Percentiles rank a stretch among this genome's conserved stretches.
Evolutionary conservation across 1,140 invertebrate species (phyloP).

Genomic region (Saxidomus purpurata): DNA sequence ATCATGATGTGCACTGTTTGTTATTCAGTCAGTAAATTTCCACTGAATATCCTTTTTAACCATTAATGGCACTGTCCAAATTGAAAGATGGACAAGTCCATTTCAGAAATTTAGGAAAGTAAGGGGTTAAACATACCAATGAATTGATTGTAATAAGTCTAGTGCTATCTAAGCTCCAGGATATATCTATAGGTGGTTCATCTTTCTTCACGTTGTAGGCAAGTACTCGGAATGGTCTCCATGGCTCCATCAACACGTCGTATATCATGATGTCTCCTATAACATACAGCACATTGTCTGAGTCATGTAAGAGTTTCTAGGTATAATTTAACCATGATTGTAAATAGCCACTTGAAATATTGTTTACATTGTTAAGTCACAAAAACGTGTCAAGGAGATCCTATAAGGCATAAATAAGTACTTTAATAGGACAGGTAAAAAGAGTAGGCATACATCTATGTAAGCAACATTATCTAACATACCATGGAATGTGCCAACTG

Average conservation of each 20-base stretch:
- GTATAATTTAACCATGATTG: not conserved
- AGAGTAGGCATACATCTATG: no score
- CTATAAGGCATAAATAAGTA: no score
- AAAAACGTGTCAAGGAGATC: no score
- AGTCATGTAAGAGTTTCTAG: not conserved
- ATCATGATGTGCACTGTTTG: no score
- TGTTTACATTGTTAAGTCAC: no score
- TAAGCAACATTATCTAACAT: not conserved
- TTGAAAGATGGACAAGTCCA: no score
- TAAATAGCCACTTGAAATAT: no score
- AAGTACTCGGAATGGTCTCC: slow-evolving; percentile 63
- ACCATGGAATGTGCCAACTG: slow-evolving; percentile 72
- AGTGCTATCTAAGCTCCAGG: slow-evolving; percentile 71
- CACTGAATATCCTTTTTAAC: no score
- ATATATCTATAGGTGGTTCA: slow-evolving; percentile 64
- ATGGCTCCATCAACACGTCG: slow-evolving; percentile 67
- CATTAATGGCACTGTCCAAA: no score
- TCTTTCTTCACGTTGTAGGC: slow-evolving; percentile 26
- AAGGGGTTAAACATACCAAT: slow-evolving; percentile 65
- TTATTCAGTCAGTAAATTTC: no score
- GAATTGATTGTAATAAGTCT: slow-evolving; percentile 63
- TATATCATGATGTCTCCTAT: slow-evolving; percentile 73
- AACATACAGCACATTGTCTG: not conserved
- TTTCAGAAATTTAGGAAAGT: no score
- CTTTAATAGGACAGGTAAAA: no score